A percentile compares a stretch with the other conserved stretches of the same genome.
phyloP scores from a whole-genome alignment of 1,140 invertebrate species.

The Brachionus sp. region DNA sequence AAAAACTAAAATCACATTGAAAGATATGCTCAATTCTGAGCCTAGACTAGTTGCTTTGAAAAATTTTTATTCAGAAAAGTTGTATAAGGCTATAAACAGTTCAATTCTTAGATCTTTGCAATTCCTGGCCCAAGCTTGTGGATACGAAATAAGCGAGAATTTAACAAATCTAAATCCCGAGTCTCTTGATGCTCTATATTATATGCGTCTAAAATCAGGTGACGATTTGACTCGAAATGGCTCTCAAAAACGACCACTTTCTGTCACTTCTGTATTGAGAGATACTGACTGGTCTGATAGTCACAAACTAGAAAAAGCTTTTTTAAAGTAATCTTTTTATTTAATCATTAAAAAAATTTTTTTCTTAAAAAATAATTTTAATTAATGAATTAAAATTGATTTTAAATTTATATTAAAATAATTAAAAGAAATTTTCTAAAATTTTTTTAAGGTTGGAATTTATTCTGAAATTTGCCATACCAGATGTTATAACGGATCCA shows the following conservation, averaged over 20 bases:
- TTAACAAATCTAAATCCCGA: not conserved
- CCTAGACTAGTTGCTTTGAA: not conserved
- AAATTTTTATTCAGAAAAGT: constrained; percentile 53
- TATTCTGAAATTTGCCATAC: constrained; percentile 56
- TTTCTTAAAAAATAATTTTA: no score
- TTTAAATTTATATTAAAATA: not conserved
- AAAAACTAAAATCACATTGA: constrained; percentile 46
- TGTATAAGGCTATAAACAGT: constrained; percentile 51
- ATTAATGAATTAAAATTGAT: no score
- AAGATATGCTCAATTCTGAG: not conserved
- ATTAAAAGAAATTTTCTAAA: not conserved
- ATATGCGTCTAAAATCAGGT: not conserved
- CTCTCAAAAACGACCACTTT: constrained; percentile 10
- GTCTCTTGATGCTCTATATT: not conserved
- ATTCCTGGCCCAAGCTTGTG: not conserved
- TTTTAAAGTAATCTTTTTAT: constrained; percentile 29
- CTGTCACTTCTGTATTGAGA: not conserved
- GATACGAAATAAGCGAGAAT: not conserved
- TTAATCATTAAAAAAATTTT: not conserved
- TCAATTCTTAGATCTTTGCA: not conserved
- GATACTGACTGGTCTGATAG: constrained; percentile 12
- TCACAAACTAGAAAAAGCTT: not conserved
- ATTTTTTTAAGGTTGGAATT: constrained; percentile 55
- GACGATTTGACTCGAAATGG: not conserved
- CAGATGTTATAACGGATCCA: constrained; percentile 56